A percentile compares a stretch with the other conserved stretches of the same genome.
phyloP scores from a whole-genome alignment of 2,113 vertebrate genomes.

The Nothocercus nigrocapillus region DNA sequence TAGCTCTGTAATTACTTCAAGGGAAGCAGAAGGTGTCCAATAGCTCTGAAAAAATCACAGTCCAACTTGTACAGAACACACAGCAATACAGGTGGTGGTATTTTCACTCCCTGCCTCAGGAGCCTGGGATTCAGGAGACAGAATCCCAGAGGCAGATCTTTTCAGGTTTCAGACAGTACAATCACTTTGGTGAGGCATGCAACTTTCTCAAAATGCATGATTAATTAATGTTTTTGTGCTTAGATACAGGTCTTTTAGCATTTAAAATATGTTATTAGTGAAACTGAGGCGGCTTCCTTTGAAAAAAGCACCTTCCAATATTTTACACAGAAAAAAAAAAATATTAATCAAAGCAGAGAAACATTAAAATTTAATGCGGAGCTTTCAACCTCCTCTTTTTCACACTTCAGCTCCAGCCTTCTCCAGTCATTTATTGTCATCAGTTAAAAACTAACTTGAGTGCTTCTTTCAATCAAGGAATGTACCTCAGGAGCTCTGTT shows the following conservation, averaged over 20 bases:
- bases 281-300: neutral
- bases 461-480: neutral
- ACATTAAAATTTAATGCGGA: neutral
- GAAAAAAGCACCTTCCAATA: neutral
- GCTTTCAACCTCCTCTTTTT: neutral
- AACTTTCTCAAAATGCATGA: neutral
- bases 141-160: fast-evolving
- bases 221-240: neutral
- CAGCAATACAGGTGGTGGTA: neutral
- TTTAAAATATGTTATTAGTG: neutral
- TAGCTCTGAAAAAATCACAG: conserved; percentile 13
- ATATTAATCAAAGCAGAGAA: neutral
- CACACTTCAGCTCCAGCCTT: neutral
- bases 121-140: neutral
- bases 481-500: neutral
- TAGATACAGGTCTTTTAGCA: neutral
- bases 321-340: neutral
- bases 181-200: neutral
- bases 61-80: neutral
- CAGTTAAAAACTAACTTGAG: neutral
- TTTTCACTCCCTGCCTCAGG: neutral
- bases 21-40: neutral
- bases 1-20: neutral
- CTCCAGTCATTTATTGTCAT: neutral
- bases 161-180: neutral